Evolutionary conservation across 2,888 invertebrate species (phyloP).

Genomic region (Crocallis elinguaria): DNA sequence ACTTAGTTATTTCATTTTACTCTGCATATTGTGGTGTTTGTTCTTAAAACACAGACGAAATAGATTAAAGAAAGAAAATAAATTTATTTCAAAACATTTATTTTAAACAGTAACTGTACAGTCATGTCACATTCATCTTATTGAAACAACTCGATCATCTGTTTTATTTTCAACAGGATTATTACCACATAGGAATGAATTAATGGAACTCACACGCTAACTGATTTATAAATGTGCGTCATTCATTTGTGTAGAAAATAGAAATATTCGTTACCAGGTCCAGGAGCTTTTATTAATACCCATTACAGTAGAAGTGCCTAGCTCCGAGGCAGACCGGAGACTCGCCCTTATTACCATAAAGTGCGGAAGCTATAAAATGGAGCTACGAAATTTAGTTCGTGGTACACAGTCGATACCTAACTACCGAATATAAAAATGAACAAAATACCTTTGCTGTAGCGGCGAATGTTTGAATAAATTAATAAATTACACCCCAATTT

Average conservation of each 20-base stretch:
- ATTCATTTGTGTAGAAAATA: conserved; percentile 19
- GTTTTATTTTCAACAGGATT: too few relatives aligned
- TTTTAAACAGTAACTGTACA: too few relatives aligned
- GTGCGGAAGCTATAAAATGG: conserved; percentile 68
- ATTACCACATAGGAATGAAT: conserved; percentile 8
- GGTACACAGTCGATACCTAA: conserved; percentile 57
- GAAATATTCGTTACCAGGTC: conserved; percentile 24
- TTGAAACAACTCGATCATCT: too few relatives aligned
- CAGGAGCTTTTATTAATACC: conserved; percentile 7
- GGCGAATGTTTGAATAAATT: conserved; percentile 46
- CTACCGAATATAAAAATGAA: conserved; percentile 55
- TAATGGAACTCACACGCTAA: conserved; percentile 11
- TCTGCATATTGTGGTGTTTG: too few relatives aligned
- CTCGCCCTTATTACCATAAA: conserved; percentile 70
- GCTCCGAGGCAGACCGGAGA: conserved; percentile 29
- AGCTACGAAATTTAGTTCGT: conserved; percentile 63
- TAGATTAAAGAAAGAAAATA: too few relatives aligned
- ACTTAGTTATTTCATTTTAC: too few relatives aligned
- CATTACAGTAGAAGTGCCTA: conserved; percentile 14
- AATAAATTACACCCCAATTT: conserved; percentile 37
- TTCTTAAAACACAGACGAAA: too few relatives aligned
- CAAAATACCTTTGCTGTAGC: conserved; percentile 38
- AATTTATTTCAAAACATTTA: too few relatives aligned
- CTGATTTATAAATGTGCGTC: conserved; percentile 21
- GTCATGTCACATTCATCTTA: too few relatives aligned